These are phyloP conservation scores for Cliona cf. orientalis DNA, from an alignment of 37 sponge, comb jelly and placozoan species.

Conservation along the genomic window DNA sequence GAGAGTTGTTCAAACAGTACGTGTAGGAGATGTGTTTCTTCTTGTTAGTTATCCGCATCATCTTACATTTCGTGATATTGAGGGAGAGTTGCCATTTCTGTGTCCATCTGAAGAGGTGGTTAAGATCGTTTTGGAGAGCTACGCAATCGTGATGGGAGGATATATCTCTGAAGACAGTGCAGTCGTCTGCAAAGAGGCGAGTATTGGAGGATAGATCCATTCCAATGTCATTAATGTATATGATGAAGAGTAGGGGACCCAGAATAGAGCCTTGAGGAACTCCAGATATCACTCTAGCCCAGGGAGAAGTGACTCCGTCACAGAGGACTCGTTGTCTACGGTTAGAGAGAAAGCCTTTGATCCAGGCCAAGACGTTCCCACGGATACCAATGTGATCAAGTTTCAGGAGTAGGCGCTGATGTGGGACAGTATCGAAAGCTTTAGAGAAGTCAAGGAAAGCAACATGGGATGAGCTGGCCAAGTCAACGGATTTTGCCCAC, in stretches of 20 bases:
- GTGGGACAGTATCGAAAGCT: conserved; percentile 39
- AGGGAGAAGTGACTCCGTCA: neutral
- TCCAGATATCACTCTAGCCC: conserved; percentile 14
- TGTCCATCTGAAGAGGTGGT: neutral
- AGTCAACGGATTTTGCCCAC: conserved; percentile 31
- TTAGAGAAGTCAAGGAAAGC: conserved; percentile 48
- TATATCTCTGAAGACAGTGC: conserved; percentile 9
- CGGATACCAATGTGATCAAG: conserved; percentile 17
- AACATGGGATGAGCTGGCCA: conserved; percentile 3
- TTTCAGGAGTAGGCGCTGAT: conserved; percentile 16
- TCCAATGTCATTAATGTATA: conserved; percentile 43
- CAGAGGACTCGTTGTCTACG: conserved; percentile 2
- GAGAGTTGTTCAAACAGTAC: neutral
- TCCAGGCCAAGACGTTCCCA: conserved; percentile 15
- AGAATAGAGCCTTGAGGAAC: conserved; percentile 45
- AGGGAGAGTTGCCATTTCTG: conserved; percentile 7
- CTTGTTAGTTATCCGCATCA: neutral
- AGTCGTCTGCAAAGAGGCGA: conserved; percentile 44
- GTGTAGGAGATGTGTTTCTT: neutral
- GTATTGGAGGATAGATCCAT: neutral
- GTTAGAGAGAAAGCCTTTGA: neutral
- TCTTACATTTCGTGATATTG: conserved; percentile 21
- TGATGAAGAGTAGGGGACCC: conserved; percentile 39
- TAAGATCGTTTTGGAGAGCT: neutral
- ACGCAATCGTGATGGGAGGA: neutral